phyloP scores from a whole-genome alignment of 1,140 invertebrate species.

The Macrostomum lignano region DNA sequence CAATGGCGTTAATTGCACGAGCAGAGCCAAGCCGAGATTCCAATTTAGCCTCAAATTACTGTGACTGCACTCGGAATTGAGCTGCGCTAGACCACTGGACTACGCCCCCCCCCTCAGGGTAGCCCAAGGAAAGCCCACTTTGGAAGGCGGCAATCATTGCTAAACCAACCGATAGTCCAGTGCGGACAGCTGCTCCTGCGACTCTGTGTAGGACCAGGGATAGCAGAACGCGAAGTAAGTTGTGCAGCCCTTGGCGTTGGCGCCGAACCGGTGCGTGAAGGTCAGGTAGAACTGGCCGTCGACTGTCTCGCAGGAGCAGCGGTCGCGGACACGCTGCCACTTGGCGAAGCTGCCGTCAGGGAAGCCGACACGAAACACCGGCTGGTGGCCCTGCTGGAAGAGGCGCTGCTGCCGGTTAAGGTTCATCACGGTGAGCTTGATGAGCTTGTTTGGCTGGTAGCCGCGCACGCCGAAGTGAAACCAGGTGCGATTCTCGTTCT shows the following conservation, averaged over 20 bases:
- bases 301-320: conserved; percentile 13
- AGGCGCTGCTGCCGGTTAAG: conserved; percentile 61
- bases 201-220: conserved; percentile 53
- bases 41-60: no score
- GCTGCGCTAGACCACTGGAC: conserved; percentile 14
- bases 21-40: no score
- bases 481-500: conserved; percentile 68
- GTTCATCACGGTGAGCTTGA: conserved; percentile 56
- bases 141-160: no score
- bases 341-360: conserved; percentile 38
- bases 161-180: conserved; percentile 36
- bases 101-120: no score
- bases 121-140: no score
- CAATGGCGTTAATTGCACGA: no score
- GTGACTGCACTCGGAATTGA: no score
- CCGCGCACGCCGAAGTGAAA: conserved; percentile 59
- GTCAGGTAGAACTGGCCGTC: conserved; percentile 41
- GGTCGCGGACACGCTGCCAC: not conserved
- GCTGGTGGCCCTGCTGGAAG: conserved; percentile 62
- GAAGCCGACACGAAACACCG: conserved; percentile 35
- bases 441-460: conserved; percentile 30
- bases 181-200: conserved; percentile 38
- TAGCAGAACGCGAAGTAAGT: conserved; percentile 71
- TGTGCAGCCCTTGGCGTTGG: conserved; percentile 40
- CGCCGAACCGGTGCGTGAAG: conserved; percentile 45